A percentile compares a stretch with the other conserved stretches of the same genome.
Evolutionary conservation across 2,113 vertebrate genomes (phyloP).

Genomic region (Misgurnus mizolepis): DNA sequence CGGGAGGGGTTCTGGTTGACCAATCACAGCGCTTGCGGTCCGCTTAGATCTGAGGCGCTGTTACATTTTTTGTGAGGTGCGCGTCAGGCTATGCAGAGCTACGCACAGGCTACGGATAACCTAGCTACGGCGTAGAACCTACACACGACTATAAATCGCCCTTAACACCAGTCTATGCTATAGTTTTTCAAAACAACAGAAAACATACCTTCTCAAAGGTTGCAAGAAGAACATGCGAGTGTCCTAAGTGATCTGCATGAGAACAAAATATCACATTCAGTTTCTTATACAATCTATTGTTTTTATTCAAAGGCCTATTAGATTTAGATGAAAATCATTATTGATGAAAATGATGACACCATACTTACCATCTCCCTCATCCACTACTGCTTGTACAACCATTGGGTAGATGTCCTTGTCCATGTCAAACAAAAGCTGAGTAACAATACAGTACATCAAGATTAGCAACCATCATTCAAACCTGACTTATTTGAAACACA

Average conservation of each 20-base stretch:
- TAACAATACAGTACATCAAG: conserved; percentile 32
- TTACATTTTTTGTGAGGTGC: too few species aligned
- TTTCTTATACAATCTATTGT: not conserved
- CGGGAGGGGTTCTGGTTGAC: too few species aligned
- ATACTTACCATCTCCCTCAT: conserved; percentile 85
- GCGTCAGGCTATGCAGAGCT: too few species aligned
- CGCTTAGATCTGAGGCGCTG: too few species aligned
- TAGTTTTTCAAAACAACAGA: not conserved
- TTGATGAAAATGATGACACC: not conserved
- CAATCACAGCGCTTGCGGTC: too few species aligned
- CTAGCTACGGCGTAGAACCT: too few species aligned
- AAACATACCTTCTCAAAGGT: conserved; percentile 91
- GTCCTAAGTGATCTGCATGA: conserved; percentile 86
- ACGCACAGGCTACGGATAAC: too few species aligned
- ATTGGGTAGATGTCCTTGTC: conserved; percentile 94
- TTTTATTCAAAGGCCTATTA: too few species aligned
- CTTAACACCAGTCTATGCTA: not conserved
- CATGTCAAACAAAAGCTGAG: conserved; percentile 89
- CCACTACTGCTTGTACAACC: conserved; percentile 93
- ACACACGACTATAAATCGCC: not conserved
- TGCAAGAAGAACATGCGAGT: conserved; percentile 92
- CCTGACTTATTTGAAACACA: conserved; percentile 1
- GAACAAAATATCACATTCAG: not conserved
- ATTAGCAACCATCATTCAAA: not conserved
- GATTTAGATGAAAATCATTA: too few species aligned